Evolutionary conservation across 2,888 invertebrate genomes (phyloP).

Genomic region (Ennomos quercinarius): DNA sequence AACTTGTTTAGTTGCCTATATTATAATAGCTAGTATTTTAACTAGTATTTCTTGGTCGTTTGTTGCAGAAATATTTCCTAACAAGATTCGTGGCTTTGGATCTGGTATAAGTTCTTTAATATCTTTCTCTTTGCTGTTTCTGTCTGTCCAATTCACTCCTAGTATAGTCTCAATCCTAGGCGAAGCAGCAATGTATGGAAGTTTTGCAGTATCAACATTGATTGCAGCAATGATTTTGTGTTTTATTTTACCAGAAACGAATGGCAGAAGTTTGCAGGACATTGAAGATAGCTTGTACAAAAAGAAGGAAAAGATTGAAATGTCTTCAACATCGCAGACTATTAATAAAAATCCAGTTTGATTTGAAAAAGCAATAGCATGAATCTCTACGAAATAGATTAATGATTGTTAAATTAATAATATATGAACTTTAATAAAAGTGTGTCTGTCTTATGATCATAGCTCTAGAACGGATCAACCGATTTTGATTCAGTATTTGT

Average conservation of each 20-base stretch:
- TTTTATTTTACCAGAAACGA: constrained; percentile 62
- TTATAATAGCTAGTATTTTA: constrained; percentile 48
- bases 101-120: constrained; percentile 57
- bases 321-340: no score
- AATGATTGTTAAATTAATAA: no score
- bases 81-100: constrained; percentile 58
- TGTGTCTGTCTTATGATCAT: no score
- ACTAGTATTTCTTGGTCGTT: constrained; percentile 59
- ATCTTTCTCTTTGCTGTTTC: constrained; percentile 53
- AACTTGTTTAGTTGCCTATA: constrained; percentile 50
- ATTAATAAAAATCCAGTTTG: no score
- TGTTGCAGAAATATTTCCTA: constrained; percentile 60
- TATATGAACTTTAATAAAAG: no score
- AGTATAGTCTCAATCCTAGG: constrained; percentile 51
- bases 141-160: constrained; percentile 59
- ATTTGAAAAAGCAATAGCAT: no score
- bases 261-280: constrained; percentile 88
- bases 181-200: constrained; percentile 49
- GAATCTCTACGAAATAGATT: no score
- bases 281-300: constrained; percentile 78
- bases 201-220: constrained; percentile 50
- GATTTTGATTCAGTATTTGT: no score
- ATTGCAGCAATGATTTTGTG: constrained; percentile 45
- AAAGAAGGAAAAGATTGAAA: constrained; percentile 23
- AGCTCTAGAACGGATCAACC: no score